A percentile compares a stretch with the other conserved stretches of the same genome.
phyloP scores from a whole-genome alignment of 1,140 invertebrate genomes.

The Spodoptera litura region DNA sequence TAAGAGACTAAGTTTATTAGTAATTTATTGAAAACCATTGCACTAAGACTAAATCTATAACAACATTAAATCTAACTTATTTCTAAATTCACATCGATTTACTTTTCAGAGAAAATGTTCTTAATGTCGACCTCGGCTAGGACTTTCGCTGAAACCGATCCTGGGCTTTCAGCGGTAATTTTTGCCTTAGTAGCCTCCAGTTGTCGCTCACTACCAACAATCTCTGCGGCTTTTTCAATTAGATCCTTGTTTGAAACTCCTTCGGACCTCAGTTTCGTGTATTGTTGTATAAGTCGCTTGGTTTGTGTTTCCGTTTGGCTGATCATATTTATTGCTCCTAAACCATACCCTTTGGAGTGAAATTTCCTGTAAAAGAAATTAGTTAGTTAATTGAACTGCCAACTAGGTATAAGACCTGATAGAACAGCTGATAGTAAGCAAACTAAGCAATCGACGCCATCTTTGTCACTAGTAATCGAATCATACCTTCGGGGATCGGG shows the following conservation, averaged over 20 bases:
- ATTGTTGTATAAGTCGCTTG: constrained; percentile 87
- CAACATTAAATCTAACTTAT: neutral
- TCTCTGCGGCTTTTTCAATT: constrained; percentile 68
- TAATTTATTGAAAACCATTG: neutral
- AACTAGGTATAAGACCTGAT: too few species aligned
- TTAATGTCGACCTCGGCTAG: constrained; percentile 74
- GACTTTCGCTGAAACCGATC: constrained; percentile 67
- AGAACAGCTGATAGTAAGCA: neutral
- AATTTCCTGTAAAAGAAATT: constrained; percentile 87
- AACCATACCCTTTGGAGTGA: constrained; percentile 86
- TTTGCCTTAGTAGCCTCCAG: constrained; percentile 51
- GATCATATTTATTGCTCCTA: constrained; percentile 84
- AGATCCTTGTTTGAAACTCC: constrained; percentile 83
- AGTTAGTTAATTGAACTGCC: constrained; percentile 3
- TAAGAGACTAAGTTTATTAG: neutral
- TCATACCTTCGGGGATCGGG: too few species aligned
- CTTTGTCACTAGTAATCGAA: too few species aligned
- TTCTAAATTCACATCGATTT: neutral
- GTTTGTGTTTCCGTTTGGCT: constrained; percentile 85
- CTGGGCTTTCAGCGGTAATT: constrained; percentile 55
- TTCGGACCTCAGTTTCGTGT: constrained; percentile 85
- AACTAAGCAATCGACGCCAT: too few species aligned
- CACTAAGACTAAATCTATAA: too few species aligned
- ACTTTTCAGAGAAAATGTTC: constrained; percentile 71
- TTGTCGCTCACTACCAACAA: constrained; percentile 60